Conservation (phyloP, 2,888 invertebrate species). For the Endomychus coccineus region DNA sequence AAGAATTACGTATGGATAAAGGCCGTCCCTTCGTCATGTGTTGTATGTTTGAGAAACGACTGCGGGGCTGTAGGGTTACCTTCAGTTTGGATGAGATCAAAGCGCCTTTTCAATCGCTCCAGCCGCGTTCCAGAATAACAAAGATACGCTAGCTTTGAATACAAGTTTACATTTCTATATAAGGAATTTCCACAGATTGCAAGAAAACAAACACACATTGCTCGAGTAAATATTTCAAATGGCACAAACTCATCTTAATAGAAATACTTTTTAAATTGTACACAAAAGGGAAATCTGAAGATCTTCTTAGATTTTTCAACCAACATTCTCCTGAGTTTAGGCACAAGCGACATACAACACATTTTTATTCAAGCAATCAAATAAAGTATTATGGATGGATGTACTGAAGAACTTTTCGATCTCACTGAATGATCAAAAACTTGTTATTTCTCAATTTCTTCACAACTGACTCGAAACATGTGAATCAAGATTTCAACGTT, state of each 20-base stretch:
- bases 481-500: no score
- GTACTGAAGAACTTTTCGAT: no score
- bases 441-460: no score
- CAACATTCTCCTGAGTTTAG: no score
- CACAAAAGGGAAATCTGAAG: slow-evolving; percentile 7
- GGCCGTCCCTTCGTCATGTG: slow-evolving; percentile 9
- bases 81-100: slow-evolving; percentile 31
- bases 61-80: slow-evolving; percentile 20
- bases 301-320: no score
- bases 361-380: no score
- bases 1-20: slow-evolving; percentile 11
- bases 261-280: slow-evolving; percentile 17
- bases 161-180: slow-evolving; percentile 37
- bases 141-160: slow-evolving; percentile 24
- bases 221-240: slow-evolving; percentile 30
- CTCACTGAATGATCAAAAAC: no score
- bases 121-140: slow-evolving; percentile 25
- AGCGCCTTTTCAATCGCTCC: slow-evolving; percentile 29
- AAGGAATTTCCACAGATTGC: slow-evolving; percentile 36
- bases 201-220: slow-evolving; percentile 38
- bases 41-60: slow-evolving; percentile 24
- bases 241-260: slow-evolving; percentile 22
- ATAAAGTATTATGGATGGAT: no score
- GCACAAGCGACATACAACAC: no score
- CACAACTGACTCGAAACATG: no score